A percentile compares a stretch with the other conserved stretches of the same genome.
Evolutionary conservation across 1,140 invertebrate genomes (phyloP).

Genomic region (Aphaenogaster floridana): DNA sequence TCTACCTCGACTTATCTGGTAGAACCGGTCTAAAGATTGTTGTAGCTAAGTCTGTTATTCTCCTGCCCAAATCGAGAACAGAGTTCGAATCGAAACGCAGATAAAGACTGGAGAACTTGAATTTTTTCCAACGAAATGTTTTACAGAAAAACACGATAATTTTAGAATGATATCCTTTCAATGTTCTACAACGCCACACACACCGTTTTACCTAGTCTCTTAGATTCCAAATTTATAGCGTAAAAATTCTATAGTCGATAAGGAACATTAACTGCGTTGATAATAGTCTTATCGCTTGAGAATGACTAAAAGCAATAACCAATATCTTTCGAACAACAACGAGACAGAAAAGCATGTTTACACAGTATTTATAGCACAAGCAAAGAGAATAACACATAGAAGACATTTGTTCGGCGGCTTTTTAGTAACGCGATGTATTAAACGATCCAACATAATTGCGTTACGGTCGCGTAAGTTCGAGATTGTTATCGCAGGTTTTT

Average conservation of each 20-base stretch:
- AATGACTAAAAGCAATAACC: neutral
- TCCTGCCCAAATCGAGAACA: slow-evolving; percentile 43
- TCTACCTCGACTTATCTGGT: slow-evolving; percentile 73
- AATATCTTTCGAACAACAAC: neutral
- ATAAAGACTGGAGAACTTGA: neutral
- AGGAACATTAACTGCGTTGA: neutral
- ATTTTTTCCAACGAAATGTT: neutral
- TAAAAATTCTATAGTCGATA: neutral
- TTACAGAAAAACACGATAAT: neutral
- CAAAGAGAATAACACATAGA: neutral
- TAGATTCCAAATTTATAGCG: neutral
- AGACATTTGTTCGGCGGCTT: slow-evolving; percentile 1
- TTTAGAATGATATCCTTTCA: neutral
- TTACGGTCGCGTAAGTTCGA: neutral
- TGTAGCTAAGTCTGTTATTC: slow-evolving; percentile 40
- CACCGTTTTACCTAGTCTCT: neutral
- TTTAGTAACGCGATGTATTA: neutral
- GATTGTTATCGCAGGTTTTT: neutral
- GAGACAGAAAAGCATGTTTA: neutral
- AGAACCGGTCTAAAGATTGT: slow-evolving; percentile 73
- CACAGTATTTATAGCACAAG: slow-evolving; percentile 15
- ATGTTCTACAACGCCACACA: neutral
- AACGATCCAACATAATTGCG: neutral
- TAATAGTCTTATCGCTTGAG: slow-evolving; percentile 7
- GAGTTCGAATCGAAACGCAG: slow-evolving; percentile 8